phyloP scores from a whole-genome alignment of 2,797 vertebrate species.

The Dendrocincla fuliginosa region DNA sequence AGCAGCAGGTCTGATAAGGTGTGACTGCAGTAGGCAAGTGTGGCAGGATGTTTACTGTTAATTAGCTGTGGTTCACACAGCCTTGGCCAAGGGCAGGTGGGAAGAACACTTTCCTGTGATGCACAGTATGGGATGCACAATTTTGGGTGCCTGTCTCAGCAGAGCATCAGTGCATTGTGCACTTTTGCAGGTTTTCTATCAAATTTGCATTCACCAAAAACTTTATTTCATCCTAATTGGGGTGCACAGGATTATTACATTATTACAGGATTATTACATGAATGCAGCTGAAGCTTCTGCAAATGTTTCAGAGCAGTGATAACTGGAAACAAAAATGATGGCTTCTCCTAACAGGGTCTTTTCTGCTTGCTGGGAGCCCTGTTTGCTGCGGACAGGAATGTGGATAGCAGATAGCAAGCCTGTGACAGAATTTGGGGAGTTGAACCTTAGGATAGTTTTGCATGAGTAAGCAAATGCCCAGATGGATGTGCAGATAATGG shows the following conservation, averaged over 20 bases:
- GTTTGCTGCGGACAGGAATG: not conserved
- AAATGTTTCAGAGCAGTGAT: not conserved
- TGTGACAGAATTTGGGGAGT: not conserved
- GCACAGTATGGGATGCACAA: fast-evolving
- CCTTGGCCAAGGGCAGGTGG: not conserved
- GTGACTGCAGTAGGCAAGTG: not conserved
- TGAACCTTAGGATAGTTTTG: not conserved
- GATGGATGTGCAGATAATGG: not conserved
- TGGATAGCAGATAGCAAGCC: not conserved
- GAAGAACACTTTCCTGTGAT: not conserved
- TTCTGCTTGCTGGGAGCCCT: not conserved
- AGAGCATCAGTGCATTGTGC: not conserved
- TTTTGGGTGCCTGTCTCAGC: fast-evolving
- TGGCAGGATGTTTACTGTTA: not conserved
- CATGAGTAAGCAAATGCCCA: not conserved
- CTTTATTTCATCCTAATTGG: not conserved
- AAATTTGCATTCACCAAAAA: not conserved
- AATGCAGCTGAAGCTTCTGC: not conserved
- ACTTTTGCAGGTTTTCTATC: not conserved
- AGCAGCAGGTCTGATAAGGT: not conserved
- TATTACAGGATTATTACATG: not conserved
- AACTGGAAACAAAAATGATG: not conserved
- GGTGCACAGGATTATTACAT: not conserved
- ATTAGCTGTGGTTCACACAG: not conserved
- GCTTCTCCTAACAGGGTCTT: not conserved